A percentile compares a stretch with the other conserved stretches of the same genome.
These are phyloP conservation scores for Bhutanitis thaidina DNA, from an alignment of 2,888 invertebrate species.

Conservation along the genomic window DNA sequence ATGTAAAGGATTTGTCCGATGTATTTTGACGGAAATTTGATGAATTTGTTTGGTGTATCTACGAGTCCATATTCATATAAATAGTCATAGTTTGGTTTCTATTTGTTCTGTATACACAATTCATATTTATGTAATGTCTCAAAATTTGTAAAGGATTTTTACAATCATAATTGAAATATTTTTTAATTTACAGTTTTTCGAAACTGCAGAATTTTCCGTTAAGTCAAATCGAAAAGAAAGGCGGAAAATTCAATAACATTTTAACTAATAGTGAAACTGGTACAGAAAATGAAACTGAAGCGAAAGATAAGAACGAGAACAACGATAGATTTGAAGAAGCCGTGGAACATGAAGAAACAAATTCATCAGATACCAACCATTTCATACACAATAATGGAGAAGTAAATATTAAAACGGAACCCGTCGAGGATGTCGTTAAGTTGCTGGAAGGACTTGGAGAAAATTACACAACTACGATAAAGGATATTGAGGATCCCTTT, in stretches of 20 bases:
- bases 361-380: neutral
- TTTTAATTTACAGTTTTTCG: conserved; percentile 24
- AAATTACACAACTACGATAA: conserved; percentile 36
- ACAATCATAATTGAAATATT: no score
- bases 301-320: neutral
- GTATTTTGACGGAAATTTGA: no score
- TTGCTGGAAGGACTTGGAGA: conserved; percentile 42
- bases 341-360: neutral
- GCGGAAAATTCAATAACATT: neutral
- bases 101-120: no score
- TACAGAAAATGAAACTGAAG: neutral
- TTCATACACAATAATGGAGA: conserved; percentile 13
- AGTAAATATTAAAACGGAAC: conserved; percentile 29
- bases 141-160: no score
- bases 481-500: conserved; percentile 52
- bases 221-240: neutral
- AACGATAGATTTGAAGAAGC: neutral
- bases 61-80: no score
- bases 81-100: no score
- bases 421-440: conserved; percentile 24
- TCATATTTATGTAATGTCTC: no score
- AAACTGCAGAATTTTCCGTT: conserved; percentile 23
- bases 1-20: no score
- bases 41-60: no score
- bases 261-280: neutral